phyloP scores from a whole-genome alignment of 2,888 invertebrate species.

The Azorinus chamasolen region DNA sequence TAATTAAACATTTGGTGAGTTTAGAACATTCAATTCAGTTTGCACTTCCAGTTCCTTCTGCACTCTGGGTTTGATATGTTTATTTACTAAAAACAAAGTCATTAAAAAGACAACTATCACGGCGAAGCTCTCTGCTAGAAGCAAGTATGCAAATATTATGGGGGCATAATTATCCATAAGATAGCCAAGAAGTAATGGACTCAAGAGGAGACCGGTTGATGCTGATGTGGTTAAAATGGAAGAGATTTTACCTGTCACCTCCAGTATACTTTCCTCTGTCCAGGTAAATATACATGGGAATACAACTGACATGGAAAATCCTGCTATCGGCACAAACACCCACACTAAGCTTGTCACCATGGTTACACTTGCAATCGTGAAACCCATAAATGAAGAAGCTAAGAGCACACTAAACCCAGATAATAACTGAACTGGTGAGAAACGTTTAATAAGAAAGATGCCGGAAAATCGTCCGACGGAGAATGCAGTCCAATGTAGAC shows the following conservation, averaged over 20 bases:
- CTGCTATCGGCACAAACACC: conserved; percentile 58
- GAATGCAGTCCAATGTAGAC: conserved; percentile 50
- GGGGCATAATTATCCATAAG: conserved; percentile 67
- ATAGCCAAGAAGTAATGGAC: conserved; percentile 65
- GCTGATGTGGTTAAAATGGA: conserved; percentile 63
- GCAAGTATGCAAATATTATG: conserved; percentile 62
- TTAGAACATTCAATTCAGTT: no score
- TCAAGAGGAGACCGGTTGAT: conserved; percentile 57
- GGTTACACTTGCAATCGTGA: conserved; percentile 53
- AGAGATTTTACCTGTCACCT: conserved; percentile 64
- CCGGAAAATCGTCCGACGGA: conserved; percentile 55
- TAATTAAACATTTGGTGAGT: no score
- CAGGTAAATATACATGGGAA: conserved; percentile 69
- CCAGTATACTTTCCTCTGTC: conserved; percentile 68
- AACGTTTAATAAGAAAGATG: conserved; percentile 74
- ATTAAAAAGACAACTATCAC: no score
- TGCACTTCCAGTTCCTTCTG: no score
- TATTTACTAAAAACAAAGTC: no score
- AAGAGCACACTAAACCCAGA: conserved; percentile 71
- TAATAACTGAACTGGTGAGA: conserved; percentile 84
- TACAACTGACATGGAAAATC: conserved; percentile 66
- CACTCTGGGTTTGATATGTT: no score
- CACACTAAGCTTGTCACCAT: conserved; percentile 54
- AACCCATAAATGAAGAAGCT: conserved; percentile 56
- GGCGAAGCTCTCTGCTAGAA: no score